Percentiles rank a stretch among this genome's conserved stretches.
These are phyloP conservation scores for Lathamus discolor DNA, from an alignment of 2,113 vertebrate genomes.

Conservation along the genomic window DNA sequence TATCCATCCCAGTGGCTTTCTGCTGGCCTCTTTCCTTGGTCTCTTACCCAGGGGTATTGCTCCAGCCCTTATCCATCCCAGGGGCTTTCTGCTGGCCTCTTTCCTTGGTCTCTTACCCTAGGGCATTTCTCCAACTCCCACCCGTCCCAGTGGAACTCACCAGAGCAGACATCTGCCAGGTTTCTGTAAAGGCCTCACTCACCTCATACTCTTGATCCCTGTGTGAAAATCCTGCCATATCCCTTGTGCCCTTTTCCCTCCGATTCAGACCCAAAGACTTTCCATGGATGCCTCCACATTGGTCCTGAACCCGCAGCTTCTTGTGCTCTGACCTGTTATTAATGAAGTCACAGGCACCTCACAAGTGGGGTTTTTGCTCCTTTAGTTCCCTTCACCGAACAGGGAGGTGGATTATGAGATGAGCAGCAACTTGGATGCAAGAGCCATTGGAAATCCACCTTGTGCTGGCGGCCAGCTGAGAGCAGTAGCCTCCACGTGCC, in stretches of 20 bases:
- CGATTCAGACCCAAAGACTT: rapidly evolving
- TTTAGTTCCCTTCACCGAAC: background rate
- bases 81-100: background rate
- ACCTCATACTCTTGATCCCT: background rate
- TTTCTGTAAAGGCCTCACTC: background rate
- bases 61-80: background rate
- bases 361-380: background rate
- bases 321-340: background rate
- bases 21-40: background rate
- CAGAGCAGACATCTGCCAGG: background rate
- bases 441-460: background rate
- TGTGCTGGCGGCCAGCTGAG: background rate
- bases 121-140: background rate
- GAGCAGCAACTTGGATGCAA: background rate
- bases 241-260: rapidly evolving
- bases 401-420: background rate
- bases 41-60: background rate
- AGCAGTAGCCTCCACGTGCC: background rate
- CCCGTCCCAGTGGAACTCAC: background rate
- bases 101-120: background rate
- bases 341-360: rapidly evolving
- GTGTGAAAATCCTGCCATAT: background rate
- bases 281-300: background rate
- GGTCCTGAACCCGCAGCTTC: background rate
- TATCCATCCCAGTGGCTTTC: background rate